phyloP scores from a whole-genome alignment of 2,797 vertebrate species.

The Bradypodion pumilum region DNA sequence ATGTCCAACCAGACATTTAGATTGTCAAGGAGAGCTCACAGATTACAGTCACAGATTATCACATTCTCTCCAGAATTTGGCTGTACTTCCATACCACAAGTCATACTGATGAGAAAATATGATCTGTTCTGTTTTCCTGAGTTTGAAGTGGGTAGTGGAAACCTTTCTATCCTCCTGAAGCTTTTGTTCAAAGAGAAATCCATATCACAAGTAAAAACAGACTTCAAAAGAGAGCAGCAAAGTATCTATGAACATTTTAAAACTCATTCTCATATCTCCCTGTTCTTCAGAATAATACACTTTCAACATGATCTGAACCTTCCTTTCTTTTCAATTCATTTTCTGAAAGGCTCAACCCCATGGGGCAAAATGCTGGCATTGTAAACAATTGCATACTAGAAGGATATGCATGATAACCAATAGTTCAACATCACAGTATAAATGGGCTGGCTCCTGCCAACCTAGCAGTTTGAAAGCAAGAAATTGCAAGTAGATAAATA shows the following conservation, averaged over 20 bases:
- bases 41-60: neutral
- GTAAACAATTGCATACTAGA: neutral
- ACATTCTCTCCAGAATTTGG: neutral
- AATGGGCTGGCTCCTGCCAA: too few relatives aligned
- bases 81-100: conserved; percentile 16
- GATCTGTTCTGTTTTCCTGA: conserved; percentile 8
- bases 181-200: conserved; percentile 48
- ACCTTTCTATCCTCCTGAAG: conserved; percentile 28
- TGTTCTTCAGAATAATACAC: conserved; percentile 33
- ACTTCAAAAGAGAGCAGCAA: conserved; percentile 42
- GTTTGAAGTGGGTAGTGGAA: neutral
- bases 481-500: too few relatives aligned
- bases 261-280: conserved; percentile 48
- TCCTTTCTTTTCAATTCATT: conserved; percentile 25
- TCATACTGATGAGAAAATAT: neutral
- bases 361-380: conserved; percentile 26
- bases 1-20: too few relatives aligned
- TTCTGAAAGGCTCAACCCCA: conserved; percentile 6
- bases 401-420: neutral
- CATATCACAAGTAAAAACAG: conserved; percentile 42
- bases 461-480: too few relatives aligned
- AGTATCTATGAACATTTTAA: conserved; percentile 51
- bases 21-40: too few relatives aligned
- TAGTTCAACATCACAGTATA: neutral
- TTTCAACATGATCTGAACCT: conserved; percentile 32